These are phyloP conservation scores for Heterohyrax brucei DNA, from an alignment of 2,797 vertebrate species.

Conservation along the genomic window DNA sequence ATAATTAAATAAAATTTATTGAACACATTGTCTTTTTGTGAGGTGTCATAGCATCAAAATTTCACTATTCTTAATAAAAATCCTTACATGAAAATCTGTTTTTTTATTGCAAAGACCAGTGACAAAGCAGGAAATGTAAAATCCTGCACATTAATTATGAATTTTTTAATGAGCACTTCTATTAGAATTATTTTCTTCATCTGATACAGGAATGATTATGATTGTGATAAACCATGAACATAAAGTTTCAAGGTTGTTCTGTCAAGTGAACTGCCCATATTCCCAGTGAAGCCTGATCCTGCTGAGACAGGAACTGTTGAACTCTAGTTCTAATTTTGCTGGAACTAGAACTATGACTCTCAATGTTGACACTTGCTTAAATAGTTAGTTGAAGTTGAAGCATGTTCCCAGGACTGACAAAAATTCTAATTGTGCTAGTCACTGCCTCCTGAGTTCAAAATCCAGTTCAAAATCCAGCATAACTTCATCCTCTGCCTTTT, in stretches of 20 bases:
- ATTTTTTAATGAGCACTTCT: not conserved
- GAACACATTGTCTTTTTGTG: not conserved
- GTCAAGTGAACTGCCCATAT: not conserved
- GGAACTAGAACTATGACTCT: not conserved
- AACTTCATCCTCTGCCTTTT: not conserved
- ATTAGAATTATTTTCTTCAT: conserved; percentile 14
- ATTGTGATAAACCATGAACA: conserved; percentile 48
- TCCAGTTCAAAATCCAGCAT: not conserved
- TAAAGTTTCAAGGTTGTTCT: conserved; percentile 2
- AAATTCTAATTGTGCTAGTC: conserved; percentile 1
- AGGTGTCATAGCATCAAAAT: not conserved
- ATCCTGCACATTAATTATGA: not conserved
- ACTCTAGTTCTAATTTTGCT: conserved; percentile 52
- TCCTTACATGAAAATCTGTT: not conserved
- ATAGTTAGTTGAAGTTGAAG: conserved; percentile 57
- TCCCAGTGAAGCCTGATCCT: conserved; percentile 2
- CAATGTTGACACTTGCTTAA: conserved; percentile 54
- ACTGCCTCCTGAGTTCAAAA: not conserved
- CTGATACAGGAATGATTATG: not conserved
- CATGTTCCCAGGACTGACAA: not conserved
- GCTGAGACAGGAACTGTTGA: conserved; percentile 18
- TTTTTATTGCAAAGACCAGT: conserved; percentile 56
- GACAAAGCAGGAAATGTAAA: conserved; percentile 6
- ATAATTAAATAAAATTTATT: conserved; percentile 35
- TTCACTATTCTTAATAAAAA: not conserved